These are phyloP conservation scores for Corythornis madagascariensis DNA, from an alignment of 2,113 vertebrate genomes.

Conservation along the genomic window DNA sequence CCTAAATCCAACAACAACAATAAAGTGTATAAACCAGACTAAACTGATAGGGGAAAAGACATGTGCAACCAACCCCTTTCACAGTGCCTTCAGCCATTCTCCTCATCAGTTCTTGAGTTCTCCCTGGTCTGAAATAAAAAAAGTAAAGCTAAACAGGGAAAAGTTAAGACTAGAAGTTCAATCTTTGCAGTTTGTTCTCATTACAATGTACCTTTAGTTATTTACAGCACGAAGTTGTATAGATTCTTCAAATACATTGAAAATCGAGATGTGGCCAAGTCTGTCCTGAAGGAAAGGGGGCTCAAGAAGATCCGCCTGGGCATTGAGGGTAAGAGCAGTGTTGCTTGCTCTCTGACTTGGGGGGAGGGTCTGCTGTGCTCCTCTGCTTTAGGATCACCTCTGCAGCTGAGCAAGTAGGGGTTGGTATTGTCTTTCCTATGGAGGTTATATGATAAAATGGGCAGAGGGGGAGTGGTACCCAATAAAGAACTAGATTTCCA, in stretches of 20 bases:
- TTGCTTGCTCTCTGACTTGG: neutral
- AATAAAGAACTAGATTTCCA: neutral
- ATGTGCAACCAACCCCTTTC: neutral
- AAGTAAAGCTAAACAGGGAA: neutral
- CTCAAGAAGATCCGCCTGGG: conserved; percentile 98
- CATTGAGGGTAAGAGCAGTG: conserved; percentile 89
- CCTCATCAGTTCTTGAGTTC: neutral
- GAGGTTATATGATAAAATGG: neutral
- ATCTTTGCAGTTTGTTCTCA: neutral
- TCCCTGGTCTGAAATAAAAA: neutral
- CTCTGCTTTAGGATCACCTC: neutral
- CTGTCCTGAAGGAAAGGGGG: conserved; percentile 95
- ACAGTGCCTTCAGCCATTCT: neutral
- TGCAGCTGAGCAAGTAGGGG: neutral
- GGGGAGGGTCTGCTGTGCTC: neutral
- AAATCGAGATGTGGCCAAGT: conserved; percentile 98
- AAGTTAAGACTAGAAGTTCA: neutral
- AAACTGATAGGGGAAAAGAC: neutral
- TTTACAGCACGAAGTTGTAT: conserved; percentile 99
- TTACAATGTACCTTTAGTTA: conserved; percentile 79
- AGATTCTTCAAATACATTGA: conserved; percentile 99
- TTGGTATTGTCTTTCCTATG: neutral
- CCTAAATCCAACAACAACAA: neutral
- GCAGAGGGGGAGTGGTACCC: neutral
- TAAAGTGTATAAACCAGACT: neutral